Base-by-base conservation (phyloP, 92 coral and sea anemone species). In the Heteractis magnifica region DNA sequence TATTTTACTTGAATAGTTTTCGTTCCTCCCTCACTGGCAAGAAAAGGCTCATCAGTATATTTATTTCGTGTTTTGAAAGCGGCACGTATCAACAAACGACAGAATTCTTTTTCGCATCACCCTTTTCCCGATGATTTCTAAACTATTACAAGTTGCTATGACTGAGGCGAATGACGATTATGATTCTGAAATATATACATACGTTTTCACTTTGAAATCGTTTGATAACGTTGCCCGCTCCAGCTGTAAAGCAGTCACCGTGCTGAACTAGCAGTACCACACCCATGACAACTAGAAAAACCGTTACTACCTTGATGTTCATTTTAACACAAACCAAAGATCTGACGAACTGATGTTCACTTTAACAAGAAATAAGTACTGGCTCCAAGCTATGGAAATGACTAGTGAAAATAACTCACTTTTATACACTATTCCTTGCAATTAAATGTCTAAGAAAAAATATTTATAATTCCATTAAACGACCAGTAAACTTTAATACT, bases 221-320 rank as follows among this genome's bases (percentile, higher is more conserved):
- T 15, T 68, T 68, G 73, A 68, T 68, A 14, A 68, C 73, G 49
- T 68, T 68, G 13, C 73, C 73, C 10, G 73, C 73, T 21, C 73
- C 73, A 68, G 73, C 73, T 20, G 73, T 68, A 68, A 68, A 68
- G 49, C 73, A 68, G 73, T 7, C 6, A 68, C 73, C 73, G 20
- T 68, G 48, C 23, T 68, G 73, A 68, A 48, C 73, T 1, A 68
- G 15, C 16, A 68, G 48, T 26, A 68, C 49, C 4, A 26, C 49
- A 23, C 73, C 73, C 12, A 68, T 26, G 0, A 68, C 73, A 10
- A 68, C 49, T 20, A 68, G 73, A 68, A 68, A 21, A 9, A 21
- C 73, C 26, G 73, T 68, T 9, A 68, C 8, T 68, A 26, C 73
- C 23, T 68, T 68, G 73, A 26, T 68, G 73, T 68, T 23, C 73